Evolutionary conservation across 2,888 invertebrate species (phyloP).

Genomic region (Actias luna): DNA sequence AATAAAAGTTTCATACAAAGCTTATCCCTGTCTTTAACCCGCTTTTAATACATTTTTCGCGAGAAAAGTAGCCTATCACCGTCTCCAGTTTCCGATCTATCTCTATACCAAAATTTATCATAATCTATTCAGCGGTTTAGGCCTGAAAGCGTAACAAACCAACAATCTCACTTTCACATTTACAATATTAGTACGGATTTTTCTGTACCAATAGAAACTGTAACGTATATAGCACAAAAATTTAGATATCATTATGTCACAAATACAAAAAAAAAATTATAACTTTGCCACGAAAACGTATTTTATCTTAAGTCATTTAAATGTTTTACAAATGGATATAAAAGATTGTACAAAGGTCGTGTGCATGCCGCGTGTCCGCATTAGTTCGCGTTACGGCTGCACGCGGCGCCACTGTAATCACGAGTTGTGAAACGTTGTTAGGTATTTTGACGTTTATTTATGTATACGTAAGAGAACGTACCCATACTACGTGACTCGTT

Average conservation of each 20-base stretch:
- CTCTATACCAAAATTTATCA: no score
- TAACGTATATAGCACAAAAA: not conserved
- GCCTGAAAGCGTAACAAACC: no score
- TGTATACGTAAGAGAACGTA: not conserved
- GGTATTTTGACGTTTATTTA: not conserved
- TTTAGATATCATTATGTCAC: not conserved
- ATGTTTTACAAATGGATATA: slow-evolving; percentile 34
- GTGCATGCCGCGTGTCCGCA: slow-evolving; percentile 53
- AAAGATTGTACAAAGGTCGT: slow-evolving; percentile 36
- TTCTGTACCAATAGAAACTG: no score
- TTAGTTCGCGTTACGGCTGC: slow-evolving; percentile 48
- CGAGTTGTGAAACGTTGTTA: not conserved
- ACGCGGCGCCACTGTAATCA: slow-evolving; percentile 49
- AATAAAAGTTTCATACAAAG: no score
- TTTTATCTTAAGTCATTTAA: slow-evolving; percentile 17
- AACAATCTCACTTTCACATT: no score
- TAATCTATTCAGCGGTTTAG: no score
- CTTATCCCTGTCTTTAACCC: no score
- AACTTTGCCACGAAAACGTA: slow-evolving; percentile 16
- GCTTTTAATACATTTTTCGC: no score
- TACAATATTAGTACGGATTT: no score
- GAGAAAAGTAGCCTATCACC: no score
- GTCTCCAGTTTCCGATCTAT: no score
- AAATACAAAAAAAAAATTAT: not conserved
- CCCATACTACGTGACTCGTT: not conserved